Evolutionary conservation across 2,888 invertebrate genomes (phyloP), one percentile per base, ranked within the genome.

Genomic region (Eumacrocentrus americanus): DNA sequence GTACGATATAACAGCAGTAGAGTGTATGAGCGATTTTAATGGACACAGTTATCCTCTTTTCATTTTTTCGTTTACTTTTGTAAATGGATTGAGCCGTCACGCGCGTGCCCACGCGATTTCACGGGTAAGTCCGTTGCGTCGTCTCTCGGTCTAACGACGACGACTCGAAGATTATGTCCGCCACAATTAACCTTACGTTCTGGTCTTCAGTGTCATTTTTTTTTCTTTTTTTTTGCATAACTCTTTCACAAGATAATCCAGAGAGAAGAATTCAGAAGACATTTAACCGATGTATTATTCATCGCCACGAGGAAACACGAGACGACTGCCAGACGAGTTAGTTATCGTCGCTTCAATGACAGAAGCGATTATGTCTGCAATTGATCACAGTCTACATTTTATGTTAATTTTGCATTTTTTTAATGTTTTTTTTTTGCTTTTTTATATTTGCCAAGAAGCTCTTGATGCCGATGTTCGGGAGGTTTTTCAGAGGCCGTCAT

Each of bases 1-100:
- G 44, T 60, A 53, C 37, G 51, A 54, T 37, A 37, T n/a, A n/a
- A n/a, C n/a, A n/a, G n/a, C n/a, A n/a, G n/a, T n/a, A n/a, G n/a
- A n/a, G n/a, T n/a, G n/a, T n/a, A n/a, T 54, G 58, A 61, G 50
- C 55, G 60, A 57, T 58, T 62, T 62, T 65, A 63, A 60, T 58
- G 48, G 59, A n/a, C n/a, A 63, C 56, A 56, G 54, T 60, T 42
- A 48, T 48, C 54, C 37, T 18, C 48, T 38, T 42, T 23, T 58
- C 34, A 40, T 55, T 53, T 47, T 53, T 53, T 29, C 58, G 35
- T 58, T 34, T n/a, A 18, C 29, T 29, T 29, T 44, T 29, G n/a
- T 44, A 44, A 52, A 40, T 52, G 40, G 52, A 54, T 42, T 25
- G 42, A 54, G 29, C 44, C 42, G 54, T 54, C 54, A 54, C 54